Conservation (phyloP, 2,888 invertebrate species). For the Halocaridina rubra region DNA sequence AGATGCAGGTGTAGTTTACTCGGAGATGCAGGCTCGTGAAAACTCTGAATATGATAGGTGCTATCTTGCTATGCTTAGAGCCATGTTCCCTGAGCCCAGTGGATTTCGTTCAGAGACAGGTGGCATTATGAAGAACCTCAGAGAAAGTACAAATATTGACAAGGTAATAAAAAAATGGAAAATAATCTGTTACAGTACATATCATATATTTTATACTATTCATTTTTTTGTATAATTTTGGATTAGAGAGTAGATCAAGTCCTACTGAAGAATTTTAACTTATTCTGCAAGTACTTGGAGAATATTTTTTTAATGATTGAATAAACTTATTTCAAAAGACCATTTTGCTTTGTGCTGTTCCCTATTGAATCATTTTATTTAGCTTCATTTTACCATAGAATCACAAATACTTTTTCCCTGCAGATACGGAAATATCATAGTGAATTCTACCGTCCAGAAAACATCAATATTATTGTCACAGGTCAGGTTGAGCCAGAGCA, state of each 20-base stretch:
- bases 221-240: too few species aligned
- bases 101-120: conserved; percentile 89
- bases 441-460: conserved; percentile 89
- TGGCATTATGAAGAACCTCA: conserved; percentile 84
- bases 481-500: conserved; percentile 82
- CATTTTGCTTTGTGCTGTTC: too few species aligned
- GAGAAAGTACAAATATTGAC: conserved; percentile 82
- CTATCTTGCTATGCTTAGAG: conserved; percentile 75
- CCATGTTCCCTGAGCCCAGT: conserved; percentile 83
- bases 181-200: neutral
- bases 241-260: too few species aligned
- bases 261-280: too few species aligned
- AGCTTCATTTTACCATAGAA: too few species aligned
- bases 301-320: too few species aligned
- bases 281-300: too few species aligned
- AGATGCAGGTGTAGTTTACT: conserved; percentile 94
- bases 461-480: conserved; percentile 84
- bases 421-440: conserved; percentile 78
- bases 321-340: too few species aligned
- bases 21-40: conserved; percentile 91
- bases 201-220: neutral
- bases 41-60: conserved; percentile 82
- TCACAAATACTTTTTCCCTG: neutral
- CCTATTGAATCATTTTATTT: too few species aligned
- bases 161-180: conserved; percentile 77